Base-by-base conservation (phyloP, 2,797 vertebrate species). In the Rhyacichthys aspro region DNA sequence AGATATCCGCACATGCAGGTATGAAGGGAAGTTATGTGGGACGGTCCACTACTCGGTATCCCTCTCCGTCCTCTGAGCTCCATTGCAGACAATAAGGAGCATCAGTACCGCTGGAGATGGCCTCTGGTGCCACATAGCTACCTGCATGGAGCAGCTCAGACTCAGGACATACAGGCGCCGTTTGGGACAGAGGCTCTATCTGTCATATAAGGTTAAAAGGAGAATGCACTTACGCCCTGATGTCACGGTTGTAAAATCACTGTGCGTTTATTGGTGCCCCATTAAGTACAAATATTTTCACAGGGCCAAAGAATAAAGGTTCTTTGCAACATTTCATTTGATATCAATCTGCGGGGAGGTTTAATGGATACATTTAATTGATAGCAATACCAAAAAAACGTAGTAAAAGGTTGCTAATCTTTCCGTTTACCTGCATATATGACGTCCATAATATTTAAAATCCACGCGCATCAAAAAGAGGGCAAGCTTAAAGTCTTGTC, bases 1-100 rank as follows among this genome's bases (percentile, higher is more conserved):
- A 83, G 84, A 87, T 86, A 78, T 80, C 67, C 68, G n/a, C 72
- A 44, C 71, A 83, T 88, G 86, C 88, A 83, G 85, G 84, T 74
- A 65, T 61, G 74, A 73, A 38, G 67, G 62, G 55, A 69, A 76
- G 63, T 48, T 10, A 75, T 72, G 78, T 78, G 77, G 76, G 81
- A 74, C 72, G 49, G 77, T 79, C 77, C 78, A 59, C 65, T 75
- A 55, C 52, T 66, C 59, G 2, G 55, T 50, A 43, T 58, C 63
- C 62, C 9, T 17, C 38, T 62, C 55, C 68, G 67, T 48, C 61
- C 76, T 67, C 38, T 39, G 54, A 44, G 60, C 43, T 19, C 44
- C 54, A 5, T n/a, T 36, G 43, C 55, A 67, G 73, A 73, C 79
- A 74, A 70, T 73, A 62, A 67, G 50, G 32, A 78, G 65, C 76